Percentiles rank a stretch among this genome's conserved stretches.
Conservation (phyloP, 1,140 invertebrate species). For the Trichonephila clavata region DNA sequence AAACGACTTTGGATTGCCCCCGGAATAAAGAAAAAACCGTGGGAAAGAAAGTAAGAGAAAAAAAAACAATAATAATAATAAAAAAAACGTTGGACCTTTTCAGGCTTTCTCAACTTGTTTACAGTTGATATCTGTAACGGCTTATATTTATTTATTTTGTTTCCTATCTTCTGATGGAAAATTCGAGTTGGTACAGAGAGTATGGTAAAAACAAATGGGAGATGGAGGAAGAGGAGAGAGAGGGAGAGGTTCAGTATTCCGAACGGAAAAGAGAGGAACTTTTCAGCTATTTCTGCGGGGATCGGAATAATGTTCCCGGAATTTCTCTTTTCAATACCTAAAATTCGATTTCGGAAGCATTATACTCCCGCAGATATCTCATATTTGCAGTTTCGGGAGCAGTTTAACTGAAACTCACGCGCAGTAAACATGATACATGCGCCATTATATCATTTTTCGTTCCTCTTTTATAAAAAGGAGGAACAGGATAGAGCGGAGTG, state of each 20-base stretch:
- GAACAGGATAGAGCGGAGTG: background rate
- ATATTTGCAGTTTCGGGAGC: conserved; percentile 64
- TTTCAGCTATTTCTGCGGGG: conserved; percentile 51
- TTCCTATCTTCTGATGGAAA: conserved; percentile 73
- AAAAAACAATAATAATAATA: background rate
- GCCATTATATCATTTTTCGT: conserved; percentile 51
- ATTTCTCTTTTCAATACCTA: conserved; percentile 73
- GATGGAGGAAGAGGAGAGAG: background rate
- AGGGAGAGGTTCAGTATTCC: background rate
- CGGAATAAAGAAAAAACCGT: conserved; percentile 24
- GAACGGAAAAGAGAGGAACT: conserved; percentile 29
- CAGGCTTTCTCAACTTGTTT: conserved; percentile 67
- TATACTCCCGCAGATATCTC: conserved; percentile 61
- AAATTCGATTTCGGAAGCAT: conserved; percentile 67
- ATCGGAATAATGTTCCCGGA: conserved; percentile 61
- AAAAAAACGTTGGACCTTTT: conserved; percentile 48
- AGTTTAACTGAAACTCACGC: conserved; percentile 49
- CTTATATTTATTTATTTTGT: conserved; percentile 65
- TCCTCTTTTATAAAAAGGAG: background rate
- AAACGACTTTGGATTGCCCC: conserved; percentile 48
- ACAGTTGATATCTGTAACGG: conserved; percentile 66
- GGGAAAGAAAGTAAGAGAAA: conserved; percentile 35
- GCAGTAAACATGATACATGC: conserved; percentile 62
- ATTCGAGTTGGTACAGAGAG: conserved; percentile 46
- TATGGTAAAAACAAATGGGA: conserved; percentile 23